Evolutionary conservation across 2,888 invertebrate genomes (phyloP).

Genomic region (Alsophila aescularia): DNA sequence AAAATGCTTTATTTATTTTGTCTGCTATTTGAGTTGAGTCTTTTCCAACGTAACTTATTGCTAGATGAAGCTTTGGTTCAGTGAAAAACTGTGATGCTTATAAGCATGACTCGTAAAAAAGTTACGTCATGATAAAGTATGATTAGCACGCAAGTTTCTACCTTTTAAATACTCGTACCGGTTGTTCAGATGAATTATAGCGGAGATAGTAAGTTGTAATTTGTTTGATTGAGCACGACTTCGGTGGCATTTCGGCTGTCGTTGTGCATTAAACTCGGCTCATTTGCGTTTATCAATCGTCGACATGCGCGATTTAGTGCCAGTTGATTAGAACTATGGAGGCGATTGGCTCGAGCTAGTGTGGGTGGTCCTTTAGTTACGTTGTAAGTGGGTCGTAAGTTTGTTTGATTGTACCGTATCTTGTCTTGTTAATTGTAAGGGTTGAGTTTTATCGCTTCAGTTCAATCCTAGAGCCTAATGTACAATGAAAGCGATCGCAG

Average conservation of each 20-base stretch:
- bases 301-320: slow-evolving; percentile 54
- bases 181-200: slow-evolving; percentile 28
- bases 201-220: slow-evolving; percentile 34
- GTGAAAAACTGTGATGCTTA: too few species aligned
- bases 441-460: slow-evolving; percentile 12
- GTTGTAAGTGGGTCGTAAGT: slow-evolving; percentile 11
- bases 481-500: neutral
- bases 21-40: too few species aligned
- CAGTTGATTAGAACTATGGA: slow-evolving; percentile 43
- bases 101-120: slow-evolving; percentile 9
- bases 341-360: slow-evolving; percentile 1
- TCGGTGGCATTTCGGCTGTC: slow-evolving; percentile 57
- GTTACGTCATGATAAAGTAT: slow-evolving; percentile 9
- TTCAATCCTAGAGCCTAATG: neutral
- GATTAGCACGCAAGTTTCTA: slow-evolving; percentile 15
- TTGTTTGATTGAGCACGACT: slow-evolving; percentile 42
- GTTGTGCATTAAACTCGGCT: slow-evolving; percentile 46
- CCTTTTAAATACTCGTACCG: slow-evolving; percentile 26
- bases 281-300: slow-evolving; percentile 55
- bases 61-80: too few species aligned
- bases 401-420: slow-evolving; percentile 9
- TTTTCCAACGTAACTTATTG: too few species aligned
- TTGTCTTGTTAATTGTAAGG: slow-evolving; percentile 18
- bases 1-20: too few species aligned
- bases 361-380: slow-evolving; percentile 41